Evolutionary conservation across 2,113 vertebrate genomes (phyloP), one percentile per base, ranked within the genome.

Genomic region (Copsychus sechellarum): DNA sequence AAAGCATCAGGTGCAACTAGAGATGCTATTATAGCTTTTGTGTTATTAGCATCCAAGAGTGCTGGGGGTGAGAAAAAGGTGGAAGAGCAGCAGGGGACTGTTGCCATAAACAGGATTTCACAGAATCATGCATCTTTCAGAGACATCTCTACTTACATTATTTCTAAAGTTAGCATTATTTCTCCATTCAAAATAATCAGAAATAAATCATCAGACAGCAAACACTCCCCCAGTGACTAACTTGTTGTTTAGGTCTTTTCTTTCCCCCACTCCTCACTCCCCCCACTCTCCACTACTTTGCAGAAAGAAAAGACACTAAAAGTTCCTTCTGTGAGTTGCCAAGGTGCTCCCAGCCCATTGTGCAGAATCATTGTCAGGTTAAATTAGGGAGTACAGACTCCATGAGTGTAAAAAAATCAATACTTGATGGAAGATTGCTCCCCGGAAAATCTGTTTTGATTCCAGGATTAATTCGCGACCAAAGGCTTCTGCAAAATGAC

Each of bases 341-440:
- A 99, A 99, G 99, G 98, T 99, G 98, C 99, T 99, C 98, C 98
- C 98, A 98, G 98, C 98, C 99, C 99, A 99, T 99, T 99, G 99
- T 99, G 99, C 98, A 98, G 98, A 99, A 98, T 98, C 98, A 98
- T 99, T 99, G 99, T 99, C 99, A 99, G 98, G 98, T 99, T 99
- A 99, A 99, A 99, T 99, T 99, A 99, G 99, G 98, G 99, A 99
- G 98, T 99, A 99, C 99, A 99, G 98, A 98, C 98, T 99, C 99
- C 96, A 98, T 98, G 98, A 99, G 99, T 99, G 99, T 99, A 99
- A 99, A 99, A 99, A 99, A 99, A 99, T 99, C 99, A 99, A 99
- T 99, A 99, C 99, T 99, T 99, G 99, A 99, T 99, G 99, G 99
- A 99, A 99, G 99, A 99, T 99, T 99, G 99, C 99, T 99, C 99